Evolutionary conservation across 2,888 invertebrate species (phyloP).

Genomic region (Colletes collaris): DNA sequence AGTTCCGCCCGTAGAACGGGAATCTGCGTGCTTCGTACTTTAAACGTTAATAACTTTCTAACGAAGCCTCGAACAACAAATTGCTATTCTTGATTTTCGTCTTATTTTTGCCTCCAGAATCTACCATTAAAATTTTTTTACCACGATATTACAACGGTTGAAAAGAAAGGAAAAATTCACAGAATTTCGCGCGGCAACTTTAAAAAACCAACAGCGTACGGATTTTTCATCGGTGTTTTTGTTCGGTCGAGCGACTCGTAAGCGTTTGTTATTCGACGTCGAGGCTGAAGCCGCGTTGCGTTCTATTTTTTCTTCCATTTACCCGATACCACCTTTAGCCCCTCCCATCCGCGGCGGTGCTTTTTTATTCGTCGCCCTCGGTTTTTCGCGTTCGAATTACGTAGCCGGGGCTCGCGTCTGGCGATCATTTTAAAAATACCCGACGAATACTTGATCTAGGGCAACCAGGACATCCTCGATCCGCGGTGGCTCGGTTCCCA

Average conservation of each 20-base stretch:
- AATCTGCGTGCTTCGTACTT: too few species aligned
- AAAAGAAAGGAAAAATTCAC: too few species aligned
- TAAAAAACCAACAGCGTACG: constrained; percentile 19
- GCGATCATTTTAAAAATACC: constrained; percentile 78
- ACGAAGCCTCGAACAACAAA: too few species aligned
- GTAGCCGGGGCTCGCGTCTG: constrained; percentile 61
- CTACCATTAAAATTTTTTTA: too few species aligned
- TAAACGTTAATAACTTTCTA: too few species aligned
- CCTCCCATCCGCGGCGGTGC: neutral
- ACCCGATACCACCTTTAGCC: constrained; percentile 44
- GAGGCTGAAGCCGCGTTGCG: constrained; percentile 37
- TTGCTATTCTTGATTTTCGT: too few species aligned
- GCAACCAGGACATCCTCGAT: constrained; percentile 79
- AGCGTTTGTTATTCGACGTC: constrained; percentile 55
- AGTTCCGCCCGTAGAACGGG: too few species aligned
- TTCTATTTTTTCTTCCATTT: constrained; percentile 67
- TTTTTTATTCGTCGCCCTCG: neutral
- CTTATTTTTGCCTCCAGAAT: too few species aligned
- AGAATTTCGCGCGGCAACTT: neutral
- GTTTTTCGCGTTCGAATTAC: constrained; percentile 56
- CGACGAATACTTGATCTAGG: constrained; percentile 79
- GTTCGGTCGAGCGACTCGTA: constrained; percentile 36
- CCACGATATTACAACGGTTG: too few species aligned
- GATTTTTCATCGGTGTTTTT: constrained; percentile 19
- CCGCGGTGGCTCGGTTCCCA: constrained; percentile 39